Evolutionary conservation across 2,113 vertebrate species (phyloP).

Genomic region (Sinocyclocheilus anshuiensis): DNA sequence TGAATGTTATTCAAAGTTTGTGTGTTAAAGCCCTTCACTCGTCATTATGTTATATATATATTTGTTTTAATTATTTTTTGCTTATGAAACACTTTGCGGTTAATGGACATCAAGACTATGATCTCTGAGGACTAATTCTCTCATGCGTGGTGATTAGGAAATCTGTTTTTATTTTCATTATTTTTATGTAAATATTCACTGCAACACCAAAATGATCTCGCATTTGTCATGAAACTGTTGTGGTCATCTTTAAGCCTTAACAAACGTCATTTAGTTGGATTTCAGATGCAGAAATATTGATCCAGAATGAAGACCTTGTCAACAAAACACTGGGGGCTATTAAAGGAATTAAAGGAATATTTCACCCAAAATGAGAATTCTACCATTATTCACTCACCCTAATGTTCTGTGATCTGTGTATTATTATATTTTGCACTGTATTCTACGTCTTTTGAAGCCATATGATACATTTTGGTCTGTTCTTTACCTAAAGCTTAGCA

Average conservation of each 20-base stretch:
- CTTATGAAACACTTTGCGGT: background rate
- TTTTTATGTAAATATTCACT: background rate
- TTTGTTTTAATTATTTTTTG: background rate
- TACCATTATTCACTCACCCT: background rate
- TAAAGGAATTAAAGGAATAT: no score
- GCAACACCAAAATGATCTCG: background rate
- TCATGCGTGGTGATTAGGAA: background rate
- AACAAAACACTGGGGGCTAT: background rate
- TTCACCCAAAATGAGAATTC: background rate
- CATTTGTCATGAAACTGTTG: background rate
- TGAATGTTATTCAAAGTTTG: slow-evolving; percentile 31
- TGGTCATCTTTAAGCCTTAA: slow-evolving; percentile 48
- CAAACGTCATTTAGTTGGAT: background rate
- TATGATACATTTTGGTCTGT: no score
- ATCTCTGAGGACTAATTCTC: background rate
- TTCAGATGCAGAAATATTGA: slow-evolving; percentile 12
- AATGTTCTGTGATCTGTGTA: background rate
- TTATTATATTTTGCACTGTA: no score
- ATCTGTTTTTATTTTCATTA: background rate
- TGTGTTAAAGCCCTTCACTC: slow-evolving; percentile 3
- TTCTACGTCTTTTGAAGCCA: no score
- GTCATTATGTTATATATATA: background rate
- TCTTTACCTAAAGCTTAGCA: no score
- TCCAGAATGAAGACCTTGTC: background rate
- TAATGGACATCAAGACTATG: background rate